Evolutionary conservation across 2,113 vertebrate genomes (phyloP).

Genomic region (Oncorhynchus mykiss): DNA sequence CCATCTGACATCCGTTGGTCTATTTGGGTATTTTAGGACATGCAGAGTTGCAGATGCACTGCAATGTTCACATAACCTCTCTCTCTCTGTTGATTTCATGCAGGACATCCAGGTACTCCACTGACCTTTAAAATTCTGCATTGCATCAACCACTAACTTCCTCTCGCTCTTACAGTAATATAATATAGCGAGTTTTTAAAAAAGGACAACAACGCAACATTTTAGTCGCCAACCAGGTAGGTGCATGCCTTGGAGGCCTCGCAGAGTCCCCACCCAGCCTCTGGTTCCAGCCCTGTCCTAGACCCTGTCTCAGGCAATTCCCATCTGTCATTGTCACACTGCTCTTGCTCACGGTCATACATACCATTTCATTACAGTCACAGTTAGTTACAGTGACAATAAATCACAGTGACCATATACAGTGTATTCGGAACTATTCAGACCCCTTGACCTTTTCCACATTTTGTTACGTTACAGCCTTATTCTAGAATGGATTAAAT

Average conservation of each 20-base stretch:
- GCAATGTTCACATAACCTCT: not conserved
- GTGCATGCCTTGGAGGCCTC: not conserved
- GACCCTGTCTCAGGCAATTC: not conserved
- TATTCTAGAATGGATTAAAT: too few relatives aligned
- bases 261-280: not conserved
- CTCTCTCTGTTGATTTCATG: not conserved
- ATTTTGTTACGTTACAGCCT: too few relatives aligned
- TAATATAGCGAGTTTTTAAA: too few relatives aligned
- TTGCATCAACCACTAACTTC: not conserved
- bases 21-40: conserved; percentile 26
- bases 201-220: too few relatives aligned
- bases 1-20: conserved; percentile 23
- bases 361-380: conserved; percentile 12
- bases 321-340: conserved; percentile 1
- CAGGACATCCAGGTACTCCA: not conserved
- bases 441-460: too few relatives aligned
- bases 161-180: not conserved
- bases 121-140: not conserved
- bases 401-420: too few relatives aligned
- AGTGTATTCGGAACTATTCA: too few relatives aligned
- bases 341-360: not conserved
- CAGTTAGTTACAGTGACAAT: not conserved
- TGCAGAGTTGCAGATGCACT: not conserved
- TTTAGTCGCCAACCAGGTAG: not conserved
- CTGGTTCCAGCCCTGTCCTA: not conserved